Evolutionary conservation across 2,888 invertebrate species (phyloP), one percentile per base, ranked within the genome.

Genomic region (Chelonus formosanus): DNA sequence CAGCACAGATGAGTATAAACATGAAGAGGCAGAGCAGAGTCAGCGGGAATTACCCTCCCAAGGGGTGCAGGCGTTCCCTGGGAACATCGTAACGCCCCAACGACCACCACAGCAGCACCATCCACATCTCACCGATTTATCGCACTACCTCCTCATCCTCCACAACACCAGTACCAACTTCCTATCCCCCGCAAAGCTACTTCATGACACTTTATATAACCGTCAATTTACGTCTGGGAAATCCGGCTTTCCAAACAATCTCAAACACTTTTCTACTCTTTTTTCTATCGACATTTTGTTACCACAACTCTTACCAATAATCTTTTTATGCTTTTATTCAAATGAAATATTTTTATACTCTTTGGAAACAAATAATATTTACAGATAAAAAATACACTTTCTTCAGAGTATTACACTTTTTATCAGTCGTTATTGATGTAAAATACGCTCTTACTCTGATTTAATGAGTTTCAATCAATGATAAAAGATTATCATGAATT

Each of bases 71-170:
- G 63, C 65, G 59, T 56, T 60, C 32, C 60, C 50, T 6, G 43
- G 7, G 3, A 57, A 45, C 36, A 55, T 35, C 67, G 71, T 66
- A 65, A 70, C 71, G 69, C 70, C 63, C 67, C 57, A 69, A 67
- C 69, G 68, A 70, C 63, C 70, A 66, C 68, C 45, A 54, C 55
- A 58, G 57, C 57, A 65, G 66, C 45, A 61, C 59, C 57, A 68
- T 67, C 69, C 68, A 57, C 71, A 72, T 71, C 67, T 65, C 64
- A 52, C 63, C 52, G 64, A 71, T 71, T 68, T 71, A 70, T 71
- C 67, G 69, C 56, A 47, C 63, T 61, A 10, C 5, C 40, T 35
- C 56, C 48, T 50, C 59, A 8, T 50, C 3, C 34, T 40, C 8
- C 43, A 6, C 7, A 54, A 2, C 48, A 48, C 20, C 48, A 48